phyloP scores from a whole-genome alignment of 2,888 invertebrate genomes.

The Smittia sp. region DNA sequence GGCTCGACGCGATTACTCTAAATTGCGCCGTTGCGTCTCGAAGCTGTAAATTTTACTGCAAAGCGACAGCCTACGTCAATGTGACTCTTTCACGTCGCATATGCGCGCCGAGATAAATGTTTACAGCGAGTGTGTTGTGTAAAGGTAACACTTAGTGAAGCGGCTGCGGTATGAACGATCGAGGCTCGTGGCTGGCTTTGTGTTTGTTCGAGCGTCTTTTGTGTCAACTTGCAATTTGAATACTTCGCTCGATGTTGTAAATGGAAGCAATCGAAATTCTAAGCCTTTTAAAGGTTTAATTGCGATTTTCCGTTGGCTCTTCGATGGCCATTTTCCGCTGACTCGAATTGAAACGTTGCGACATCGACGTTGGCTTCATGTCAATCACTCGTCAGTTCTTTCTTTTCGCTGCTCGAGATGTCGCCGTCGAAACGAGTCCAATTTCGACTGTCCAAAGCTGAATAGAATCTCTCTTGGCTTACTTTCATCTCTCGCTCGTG shows the following conservation, averaged over 20 bases:
- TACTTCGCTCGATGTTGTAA: neutral
- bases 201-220: neutral
- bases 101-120: neutral
- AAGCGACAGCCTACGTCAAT: slow-evolving; percentile 10
- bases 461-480: slow-evolving; percentile 13
- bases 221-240: slow-evolving; percentile 11
- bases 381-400: slow-evolving; percentile 8
- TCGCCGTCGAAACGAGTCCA: neutral
- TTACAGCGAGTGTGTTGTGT: slow-evolving; percentile 1
- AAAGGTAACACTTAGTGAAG: neutral
- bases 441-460: neutral
- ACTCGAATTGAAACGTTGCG: slow-evolving; percentile 9
- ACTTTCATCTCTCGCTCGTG: slow-evolving; percentile 7
- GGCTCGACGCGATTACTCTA: neutral
- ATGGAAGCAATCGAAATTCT: slow-evolving; percentile 9
- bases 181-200: neutral
- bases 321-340: slow-evolving; percentile 18
- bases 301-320: slow-evolving; percentile 19
- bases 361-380: neutral
- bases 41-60: too few relatives aligned
- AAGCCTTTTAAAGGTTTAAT: slow-evolving; percentile 17
- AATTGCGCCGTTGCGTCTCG: neutral
- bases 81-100: neutral
- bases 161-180: neutral
- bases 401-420: neutral